Conservation (phyloP, 2,797 vertebrate genomes). For the Cynodonichthys magdalenae region DNA sequence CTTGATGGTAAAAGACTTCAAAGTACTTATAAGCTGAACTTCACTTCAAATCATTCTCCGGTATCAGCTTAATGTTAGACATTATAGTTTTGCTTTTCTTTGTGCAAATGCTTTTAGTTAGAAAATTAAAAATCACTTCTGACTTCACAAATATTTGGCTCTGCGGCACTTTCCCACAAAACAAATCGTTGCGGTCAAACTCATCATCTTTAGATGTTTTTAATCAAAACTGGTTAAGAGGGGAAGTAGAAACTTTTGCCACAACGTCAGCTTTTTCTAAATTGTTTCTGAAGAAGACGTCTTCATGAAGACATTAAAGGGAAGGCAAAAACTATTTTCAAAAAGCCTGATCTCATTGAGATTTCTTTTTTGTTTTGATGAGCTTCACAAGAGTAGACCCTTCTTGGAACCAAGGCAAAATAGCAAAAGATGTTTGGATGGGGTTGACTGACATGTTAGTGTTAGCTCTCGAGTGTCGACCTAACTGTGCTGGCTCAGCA, state of each 20-base stretch:
- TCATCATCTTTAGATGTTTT: too few species aligned
- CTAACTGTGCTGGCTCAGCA: slow-evolving; percentile 27
- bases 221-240: too few species aligned
- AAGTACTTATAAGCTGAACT: background rate
- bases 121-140: too few species aligned
- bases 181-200: too few species aligned
- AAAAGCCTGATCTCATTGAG: too few species aligned
- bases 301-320: slow-evolving; percentile 31
- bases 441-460: slow-evolving; percentile 32
- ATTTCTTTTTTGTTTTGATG: slow-evolving; percentile 2
- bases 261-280: too few species aligned
- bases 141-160: too few species aligned
- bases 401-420: slow-evolving; percentile 29
- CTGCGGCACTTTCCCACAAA: too few species aligned
- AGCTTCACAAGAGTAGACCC: slow-evolving; percentile 17
- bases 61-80: background rate
- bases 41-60: background rate
- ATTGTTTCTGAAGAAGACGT: too few species aligned
- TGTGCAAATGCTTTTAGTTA: too few species aligned
- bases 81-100: slow-evolving; percentile 13
- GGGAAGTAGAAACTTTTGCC: too few species aligned
- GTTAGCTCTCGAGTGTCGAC: slow-evolving; percentile 19
- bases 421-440: slow-evolving; percentile 6
- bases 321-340: slow-evolving; percentile 32
- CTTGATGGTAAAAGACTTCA: too few species aligned